phyloP scores from a whole-genome alignment of 2,113 vertebrate species.

The Protobothrops flavoviridis region DNA sequence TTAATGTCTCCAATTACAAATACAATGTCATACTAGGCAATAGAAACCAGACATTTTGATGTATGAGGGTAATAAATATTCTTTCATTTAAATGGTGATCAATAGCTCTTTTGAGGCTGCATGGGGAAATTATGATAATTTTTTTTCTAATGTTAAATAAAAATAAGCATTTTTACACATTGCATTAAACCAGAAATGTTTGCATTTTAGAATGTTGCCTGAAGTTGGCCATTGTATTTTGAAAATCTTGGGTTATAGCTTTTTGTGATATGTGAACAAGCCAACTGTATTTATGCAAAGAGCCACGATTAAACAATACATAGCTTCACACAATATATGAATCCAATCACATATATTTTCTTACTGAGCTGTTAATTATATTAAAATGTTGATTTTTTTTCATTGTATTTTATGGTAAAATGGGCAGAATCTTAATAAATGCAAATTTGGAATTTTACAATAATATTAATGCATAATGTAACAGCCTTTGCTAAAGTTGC shows the following conservation, averaged over 20 bases:
- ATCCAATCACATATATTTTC: background rate
- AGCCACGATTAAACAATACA: background rate
- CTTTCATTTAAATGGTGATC: background rate
- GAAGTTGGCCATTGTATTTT: background rate
- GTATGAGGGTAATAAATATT: background rate
- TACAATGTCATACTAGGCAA: background rate
- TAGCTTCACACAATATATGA: background rate
- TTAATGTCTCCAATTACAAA: background rate
- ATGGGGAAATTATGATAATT: background rate
- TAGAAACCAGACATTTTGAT: background rate
- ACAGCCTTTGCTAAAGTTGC: background rate
- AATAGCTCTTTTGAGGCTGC: background rate
- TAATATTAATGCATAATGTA: conserved; percentile 5
- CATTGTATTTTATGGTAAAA: conserved; percentile 1
- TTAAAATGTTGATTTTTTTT: background rate
- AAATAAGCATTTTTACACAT: background rate
- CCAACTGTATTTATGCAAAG: background rate
- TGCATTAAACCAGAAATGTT: background rate
- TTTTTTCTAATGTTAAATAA: background rate
- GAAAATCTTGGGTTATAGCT: background rate
- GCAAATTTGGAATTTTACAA: background rate
- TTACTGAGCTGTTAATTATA: background rate
- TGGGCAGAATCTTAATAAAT: background rate
- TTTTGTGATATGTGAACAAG: background rate
- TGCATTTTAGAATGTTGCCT: background rate